Base-by-base conservation (phyloP, 2,797 vertebrate species). In the Bryconaethiops microstoma region DNA sequence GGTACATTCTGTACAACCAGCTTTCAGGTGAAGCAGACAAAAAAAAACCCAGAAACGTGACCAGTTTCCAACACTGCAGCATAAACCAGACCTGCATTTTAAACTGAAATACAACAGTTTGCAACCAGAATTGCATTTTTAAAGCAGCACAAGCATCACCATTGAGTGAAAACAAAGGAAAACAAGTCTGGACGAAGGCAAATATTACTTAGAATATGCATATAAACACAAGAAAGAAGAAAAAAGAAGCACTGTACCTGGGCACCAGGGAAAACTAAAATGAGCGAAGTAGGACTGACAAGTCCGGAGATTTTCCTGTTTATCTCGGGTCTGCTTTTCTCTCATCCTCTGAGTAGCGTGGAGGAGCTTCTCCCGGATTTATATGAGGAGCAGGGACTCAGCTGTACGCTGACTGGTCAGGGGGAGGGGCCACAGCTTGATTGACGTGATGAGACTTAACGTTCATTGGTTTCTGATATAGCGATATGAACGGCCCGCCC, bases 291-390 rank as follows among this genome's bases (percentile, higher is more conserved):
- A 89, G 89, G 91, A 93, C 93, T 64, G 88, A 71, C 80, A 67
- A 85, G 87, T 93, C 94, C 94, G 86, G 57, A 88, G 78, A 84
- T 39, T 83, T 42, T 69, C 79, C 17, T 62, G 39, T 12, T 62
- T 74, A 17, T 80, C 39, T 0, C 0, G 79, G 42, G 14, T 70
- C 79, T 63, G 84, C 88, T 82, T 45, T 62, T 89, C 83, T 92
- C 90, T 92, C 93, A 94, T 95, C 83, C 91, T 94, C 90, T 86
- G 83, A 84, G 90, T 45, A 81, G 5, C 9, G 48, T 0, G 0
- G 2, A 3, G 0, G 0, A 2, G 25, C 29, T 29, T 29, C 62
- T 5, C 78, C 69, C 35, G 7, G 4, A 84, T 92, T 94, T 95
- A 95, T 95, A 92, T 84, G 83, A 17, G 81, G 78, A 81, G 71